Conservation (phyloP, 2,888 invertebrate species). For the Drosophila mayaguana region DNA sequence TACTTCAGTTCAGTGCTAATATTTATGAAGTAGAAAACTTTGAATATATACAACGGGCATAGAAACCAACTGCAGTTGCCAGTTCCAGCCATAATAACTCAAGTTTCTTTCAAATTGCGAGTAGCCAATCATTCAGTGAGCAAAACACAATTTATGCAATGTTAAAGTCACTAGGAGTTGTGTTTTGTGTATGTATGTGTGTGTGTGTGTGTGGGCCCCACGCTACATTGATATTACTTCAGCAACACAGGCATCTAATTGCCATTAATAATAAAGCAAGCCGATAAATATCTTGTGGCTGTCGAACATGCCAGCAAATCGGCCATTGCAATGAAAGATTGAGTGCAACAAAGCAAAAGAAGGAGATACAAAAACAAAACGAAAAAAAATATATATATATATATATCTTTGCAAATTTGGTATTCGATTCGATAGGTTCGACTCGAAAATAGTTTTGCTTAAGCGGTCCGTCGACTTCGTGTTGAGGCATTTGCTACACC, state of each 20-base stretch:
- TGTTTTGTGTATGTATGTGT: not conserved
- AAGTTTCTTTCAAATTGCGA: conserved; percentile 15
- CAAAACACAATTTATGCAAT: conserved; percentile 43
- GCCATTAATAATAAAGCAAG: conserved; percentile 76
- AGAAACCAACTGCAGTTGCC: not conserved
- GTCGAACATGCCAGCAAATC: conserved; percentile 56
- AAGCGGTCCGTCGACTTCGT: not conserved
- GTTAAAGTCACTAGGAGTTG: conserved; percentile 38
- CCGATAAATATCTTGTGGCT: conserved; percentile 67
- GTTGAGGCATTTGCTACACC: conserved; percentile 50
- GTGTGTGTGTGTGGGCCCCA: conserved; percentile 25
- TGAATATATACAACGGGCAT: not conserved
- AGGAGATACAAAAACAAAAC: not conserved
- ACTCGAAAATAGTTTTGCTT: not conserved
- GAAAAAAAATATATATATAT: too few species aligned
- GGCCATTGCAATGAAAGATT: conserved; percentile 53
- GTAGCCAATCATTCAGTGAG: conserved; percentile 65
- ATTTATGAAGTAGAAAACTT: too few species aligned
- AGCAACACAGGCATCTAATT: conserved; percentile 77
- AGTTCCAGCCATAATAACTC: not conserved
- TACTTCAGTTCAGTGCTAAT: not conserved
- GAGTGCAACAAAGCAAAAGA: conserved; percentile 36
- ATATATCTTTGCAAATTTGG: conserved; percentile 26
- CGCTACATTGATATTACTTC: conserved; percentile 26
- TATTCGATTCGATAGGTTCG: conserved; percentile 9